Evolutionary conservation across 2,797 vertebrate species (phyloP).

Genomic region (Natrix natrix): DNA sequence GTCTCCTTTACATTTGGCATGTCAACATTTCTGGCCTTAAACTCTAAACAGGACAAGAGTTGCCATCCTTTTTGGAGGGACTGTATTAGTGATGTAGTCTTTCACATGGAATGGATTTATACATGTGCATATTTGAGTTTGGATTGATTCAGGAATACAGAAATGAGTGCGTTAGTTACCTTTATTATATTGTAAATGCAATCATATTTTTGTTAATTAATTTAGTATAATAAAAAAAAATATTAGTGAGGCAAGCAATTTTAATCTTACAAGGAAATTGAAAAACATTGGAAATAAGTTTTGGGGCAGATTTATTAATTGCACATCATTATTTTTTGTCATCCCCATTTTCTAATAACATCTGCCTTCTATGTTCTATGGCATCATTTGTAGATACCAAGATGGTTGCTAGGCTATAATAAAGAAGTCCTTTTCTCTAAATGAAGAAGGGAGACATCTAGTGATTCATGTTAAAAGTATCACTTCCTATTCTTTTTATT

Average conservation of each 20-base stretch:
- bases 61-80: neutral
- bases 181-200: neutral
- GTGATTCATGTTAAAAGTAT: constrained; percentile 46
- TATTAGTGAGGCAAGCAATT: neutral
- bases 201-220: neutral
- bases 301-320: constrained; percentile 30
- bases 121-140: neutral
- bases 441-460: constrained; percentile 61
- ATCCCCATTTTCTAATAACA: constrained; percentile 45
- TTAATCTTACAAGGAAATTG: neutral
- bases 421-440: constrained; percentile 34
- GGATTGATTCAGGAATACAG: neutral
- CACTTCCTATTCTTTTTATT: constrained; percentile 17
- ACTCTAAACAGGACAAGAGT: neutral
- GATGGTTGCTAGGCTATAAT: constrained; percentile 40
- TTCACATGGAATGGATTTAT: neutral
- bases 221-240: neutral
- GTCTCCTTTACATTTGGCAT: neutral
- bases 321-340: constrained; percentile 38
- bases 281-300: constrained; percentile 22
- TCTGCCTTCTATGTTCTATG: constrained; percentile 38
- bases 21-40: neutral
- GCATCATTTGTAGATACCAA: constrained; percentile 17
- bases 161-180: neutral
- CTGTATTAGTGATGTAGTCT: neutral